Evolutionary conservation across 2,797 vertebrate genomes (phyloP), one percentile per base, ranked within the genome.

Genomic region (Pangasius sanitwongsei): DNA sequence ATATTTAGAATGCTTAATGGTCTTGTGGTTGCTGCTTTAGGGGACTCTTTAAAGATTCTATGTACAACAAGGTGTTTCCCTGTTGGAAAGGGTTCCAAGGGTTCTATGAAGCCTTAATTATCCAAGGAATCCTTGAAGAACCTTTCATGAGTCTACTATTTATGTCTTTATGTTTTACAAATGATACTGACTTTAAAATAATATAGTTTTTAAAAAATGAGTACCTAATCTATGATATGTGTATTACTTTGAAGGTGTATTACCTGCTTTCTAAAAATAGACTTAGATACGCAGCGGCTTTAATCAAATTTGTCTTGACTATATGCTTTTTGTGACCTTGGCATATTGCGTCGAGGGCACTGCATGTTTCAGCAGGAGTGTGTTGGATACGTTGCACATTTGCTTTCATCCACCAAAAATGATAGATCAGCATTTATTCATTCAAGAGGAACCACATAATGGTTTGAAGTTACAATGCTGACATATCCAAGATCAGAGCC

Each of bases 381-480:
- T 37, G 57, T 57, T 50, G 75, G 70, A 80, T 61, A 81, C 44
- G 41, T 28, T 63, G 77, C 63, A 89, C 31, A 82, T 86, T 72
- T 48, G 28, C 63, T 86, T 80, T 69, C 78, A 61, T 80, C 75
- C 55, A 50, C 53, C 61, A 72, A 82, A 86, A 80, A 18, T 50
- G 61, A 81, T 7, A 48, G 53, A 57, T 85, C 63, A 80, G 65
- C 75, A 63, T 86, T 72, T 89, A 82, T 86, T 82, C 80, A 86
- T 86, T 86, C 88, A 72, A 70, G 25, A 61, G 55, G 80, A 72
- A 63, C 75, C 84, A 72, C 78, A 86, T 63, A 82, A 88, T 75
- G n/a, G 70, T 20, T 78, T 75, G n/a, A n/a, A 11, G 41, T 72
- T 80, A 86, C 84, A 86, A 28, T 50, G 84, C 85, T 89, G 88